phyloP scores from a whole-genome alignment of 1,140 invertebrate genomes.

The Zaprionus kolodkinae region DNA sequence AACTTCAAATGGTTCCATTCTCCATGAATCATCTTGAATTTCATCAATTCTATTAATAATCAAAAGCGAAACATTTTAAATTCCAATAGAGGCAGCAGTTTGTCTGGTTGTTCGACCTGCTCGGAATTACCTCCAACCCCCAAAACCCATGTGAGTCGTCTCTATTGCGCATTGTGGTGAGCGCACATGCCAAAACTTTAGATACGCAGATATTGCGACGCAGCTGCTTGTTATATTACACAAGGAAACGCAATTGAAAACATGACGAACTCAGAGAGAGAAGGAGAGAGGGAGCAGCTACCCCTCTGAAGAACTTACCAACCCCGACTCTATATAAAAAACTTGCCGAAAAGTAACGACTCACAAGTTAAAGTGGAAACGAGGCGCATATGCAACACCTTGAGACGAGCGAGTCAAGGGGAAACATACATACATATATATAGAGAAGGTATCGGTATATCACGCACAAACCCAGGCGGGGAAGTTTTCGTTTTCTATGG shows the following conservation, averaged over 20 bases:
- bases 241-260: conserved; percentile 45
- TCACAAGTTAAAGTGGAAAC: conserved; percentile 23
- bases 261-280: conserved; percentile 24
- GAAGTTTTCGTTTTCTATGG: conserved; percentile 71
- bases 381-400: conserved; percentile 61
- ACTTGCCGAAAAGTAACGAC: conserved; percentile 31
- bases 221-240: conserved; percentile 59
- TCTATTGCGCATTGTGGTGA: conserved; percentile 49
- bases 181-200: conserved; percentile 66
- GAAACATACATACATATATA: neutral
- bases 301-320: neutral
- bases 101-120: conserved; percentile 5
- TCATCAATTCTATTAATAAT: neutral
- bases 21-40: neutral
- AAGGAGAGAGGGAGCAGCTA: neutral
- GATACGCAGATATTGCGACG: conserved; percentile 62
- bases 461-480: conserved; percentile 44
- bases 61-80: neutral
- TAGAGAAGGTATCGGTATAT: conserved; percentile 36
- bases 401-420: conserved; percentile 37
- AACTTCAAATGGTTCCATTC: neutral
- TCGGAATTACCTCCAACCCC: conserved; percentile 15
- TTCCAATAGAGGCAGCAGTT: neutral
- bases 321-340: neutral
- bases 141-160: neutral